Conservation (phyloP, 2,113 vertebrate species). For the Cyprinodon variegatus region DNA sequence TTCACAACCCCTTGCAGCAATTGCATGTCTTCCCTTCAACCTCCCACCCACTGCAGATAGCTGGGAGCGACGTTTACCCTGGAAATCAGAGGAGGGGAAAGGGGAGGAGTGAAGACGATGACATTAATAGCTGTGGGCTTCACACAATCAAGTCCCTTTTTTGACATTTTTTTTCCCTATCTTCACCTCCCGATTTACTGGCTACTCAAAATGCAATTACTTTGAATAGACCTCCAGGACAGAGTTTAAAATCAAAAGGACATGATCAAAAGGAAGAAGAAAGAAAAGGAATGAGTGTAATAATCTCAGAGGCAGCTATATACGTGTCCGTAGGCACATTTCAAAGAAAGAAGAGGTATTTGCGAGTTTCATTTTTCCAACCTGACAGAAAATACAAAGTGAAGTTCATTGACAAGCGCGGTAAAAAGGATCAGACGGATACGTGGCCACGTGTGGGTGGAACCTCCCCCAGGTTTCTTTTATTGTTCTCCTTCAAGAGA, state of each 20-base stretch:
- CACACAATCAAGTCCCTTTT: slow-evolving; percentile 33
- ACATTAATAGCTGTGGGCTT: slow-evolving; percentile 49
- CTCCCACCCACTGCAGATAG: slow-evolving; percentile 25
- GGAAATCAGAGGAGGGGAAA: slow-evolving; percentile 35
- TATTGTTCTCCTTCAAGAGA: slow-evolving; percentile 45
- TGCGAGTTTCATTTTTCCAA: slow-evolving; percentile 4
- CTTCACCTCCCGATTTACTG: slow-evolving; percentile 39
- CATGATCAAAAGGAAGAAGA: slow-evolving; percentile 4
- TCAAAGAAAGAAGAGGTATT: slow-evolving; percentile 5
- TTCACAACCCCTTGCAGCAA: slow-evolving; percentile 59
- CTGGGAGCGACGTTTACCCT: slow-evolving; percentile 54
- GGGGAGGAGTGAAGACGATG: slow-evolving; percentile 22
- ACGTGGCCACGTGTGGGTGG: slow-evolving; percentile 40
- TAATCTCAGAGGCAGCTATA: background rate
- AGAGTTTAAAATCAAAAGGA: slow-evolving; percentile 46
- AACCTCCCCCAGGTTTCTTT: slow-evolving; percentile 41
- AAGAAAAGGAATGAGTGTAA: background rate
- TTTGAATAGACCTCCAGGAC: slow-evolving; percentile 49
- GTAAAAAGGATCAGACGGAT: slow-evolving; percentile 44
- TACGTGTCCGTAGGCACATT: background rate
- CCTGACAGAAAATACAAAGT: slow-evolving; percentile 17
- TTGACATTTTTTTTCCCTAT: slow-evolving; percentile 17
- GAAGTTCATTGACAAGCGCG: slow-evolving; percentile 3
- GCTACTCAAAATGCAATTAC: slow-evolving; percentile 56
- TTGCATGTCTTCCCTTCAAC: slow-evolving; percentile 14